These are phyloP conservation scores for Melanargia galathea DNA, from an alignment of 2,888 invertebrate genomes.

Conservation along the genomic window DNA sequence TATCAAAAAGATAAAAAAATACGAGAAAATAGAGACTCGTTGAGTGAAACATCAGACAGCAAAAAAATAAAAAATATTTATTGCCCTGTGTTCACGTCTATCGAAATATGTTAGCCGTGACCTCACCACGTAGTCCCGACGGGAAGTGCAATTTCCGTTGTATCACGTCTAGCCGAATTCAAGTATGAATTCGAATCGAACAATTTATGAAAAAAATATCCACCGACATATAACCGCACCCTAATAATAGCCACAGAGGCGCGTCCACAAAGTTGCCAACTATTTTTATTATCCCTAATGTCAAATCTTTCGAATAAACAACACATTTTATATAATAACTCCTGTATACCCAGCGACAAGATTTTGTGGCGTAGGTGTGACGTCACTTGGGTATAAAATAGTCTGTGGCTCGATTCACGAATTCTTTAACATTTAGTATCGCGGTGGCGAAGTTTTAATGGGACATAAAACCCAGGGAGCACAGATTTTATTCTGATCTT, in stretches of 20 bases:
- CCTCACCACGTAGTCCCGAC: neutral
- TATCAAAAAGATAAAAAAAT: neutral
- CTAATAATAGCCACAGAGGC: conserved; percentile 31
- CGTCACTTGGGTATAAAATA: conserved; percentile 28
- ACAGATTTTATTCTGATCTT: neutral
- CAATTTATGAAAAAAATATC: neutral
- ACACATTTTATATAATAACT: conserved; percentile 46
- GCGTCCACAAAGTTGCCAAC: conserved; percentile 56
- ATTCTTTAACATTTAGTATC: conserved; percentile 12
- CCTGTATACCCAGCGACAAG: conserved; percentile 27
- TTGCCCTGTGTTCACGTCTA: neutral
- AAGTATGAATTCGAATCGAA: conserved; percentile 12
- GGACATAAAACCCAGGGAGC: neutral
- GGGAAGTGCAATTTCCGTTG: conserved; percentile 11
- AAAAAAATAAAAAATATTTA: conserved; percentile 9
- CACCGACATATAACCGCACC: conserved; percentile 22
- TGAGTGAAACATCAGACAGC: neutral
- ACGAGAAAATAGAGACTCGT: neutral
- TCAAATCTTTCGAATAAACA: conserved; percentile 57
- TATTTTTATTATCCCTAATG: conserved; percentile 63
- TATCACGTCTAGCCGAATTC: conserved; percentile 2
- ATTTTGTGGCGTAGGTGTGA: conserved; percentile 31
- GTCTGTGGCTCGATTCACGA: conserved; percentile 18
- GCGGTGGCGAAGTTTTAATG: conserved; percentile 23
- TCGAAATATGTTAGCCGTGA: neutral